These are phyloP conservation scores for Erythrocercus mccallii DNA, from an alignment of 2,113 vertebrate species.

Conservation along the genomic window DNA sequence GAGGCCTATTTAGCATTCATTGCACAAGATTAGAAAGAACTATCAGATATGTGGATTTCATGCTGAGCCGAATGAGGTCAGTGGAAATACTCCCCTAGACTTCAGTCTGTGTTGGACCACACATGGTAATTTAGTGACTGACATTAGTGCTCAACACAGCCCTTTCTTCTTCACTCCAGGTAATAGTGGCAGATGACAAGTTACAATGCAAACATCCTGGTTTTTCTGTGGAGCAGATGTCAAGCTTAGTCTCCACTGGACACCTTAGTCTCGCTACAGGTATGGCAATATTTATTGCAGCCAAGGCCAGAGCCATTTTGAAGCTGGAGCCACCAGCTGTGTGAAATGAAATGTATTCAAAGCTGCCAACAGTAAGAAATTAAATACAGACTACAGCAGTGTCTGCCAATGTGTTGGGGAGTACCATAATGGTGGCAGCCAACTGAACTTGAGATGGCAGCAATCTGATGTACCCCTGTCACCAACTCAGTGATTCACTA, in stretches of 20 bases:
- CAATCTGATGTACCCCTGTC: not conserved
- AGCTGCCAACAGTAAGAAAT: slow-evolving; percentile 44
- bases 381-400: not conserved
- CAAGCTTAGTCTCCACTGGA: slow-evolving; percentile 1
- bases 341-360: slow-evolving; percentile 5
- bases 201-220: not conserved
- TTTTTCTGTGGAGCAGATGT: slow-evolving; percentile 18
- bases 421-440: not conserved
- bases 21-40: not conserved
- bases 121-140: not conserved
- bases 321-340: slow-evolving; percentile 3
- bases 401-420: not conserved
- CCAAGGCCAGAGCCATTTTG: not conserved
- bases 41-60: not conserved
- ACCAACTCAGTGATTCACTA: not conserved
- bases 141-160: not conserved
- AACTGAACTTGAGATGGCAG: slow-evolving; percentile 4
- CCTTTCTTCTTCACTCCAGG: not conserved
- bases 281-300: not conserved
- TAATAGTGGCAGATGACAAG: not conserved
- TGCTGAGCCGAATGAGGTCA: not conserved
- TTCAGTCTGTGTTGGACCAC: rapidly evolving
- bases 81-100: not conserved
- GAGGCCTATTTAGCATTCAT: not conserved
- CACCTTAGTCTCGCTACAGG: not conserved